phyloP scores from a whole-genome alignment of 1,140 invertebrate genomes.

The Paralvinella palmiformis region DNA sequence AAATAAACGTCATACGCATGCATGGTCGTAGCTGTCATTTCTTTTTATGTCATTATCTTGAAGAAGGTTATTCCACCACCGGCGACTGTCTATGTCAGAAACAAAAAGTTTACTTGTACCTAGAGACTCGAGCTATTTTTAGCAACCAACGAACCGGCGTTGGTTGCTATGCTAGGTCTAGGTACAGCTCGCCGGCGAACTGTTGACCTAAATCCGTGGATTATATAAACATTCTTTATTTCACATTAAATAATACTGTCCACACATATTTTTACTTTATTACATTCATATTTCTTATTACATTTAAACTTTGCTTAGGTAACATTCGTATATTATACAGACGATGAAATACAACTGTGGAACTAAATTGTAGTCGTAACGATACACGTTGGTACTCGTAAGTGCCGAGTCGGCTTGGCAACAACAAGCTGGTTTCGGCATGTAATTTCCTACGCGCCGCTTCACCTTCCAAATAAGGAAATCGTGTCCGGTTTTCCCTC shows the following conservation, averaged over 20 bases:
- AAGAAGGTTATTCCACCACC: slow-evolving; percentile 1
- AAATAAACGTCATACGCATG: background rate
- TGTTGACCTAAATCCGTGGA: too few relatives aligned
- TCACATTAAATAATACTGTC: too few relatives aligned
- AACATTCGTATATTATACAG: slow-evolving; percentile 1
- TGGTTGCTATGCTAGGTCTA: too few relatives aligned
- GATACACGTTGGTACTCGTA: background rate
- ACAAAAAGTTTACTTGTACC: too few relatives aligned
- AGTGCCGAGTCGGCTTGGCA: background rate
- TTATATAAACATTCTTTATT: too few relatives aligned
- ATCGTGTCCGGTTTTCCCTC: background rate
- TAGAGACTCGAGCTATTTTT: too few relatives aligned
- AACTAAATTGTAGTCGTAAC: background rate
- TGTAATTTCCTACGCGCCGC: slow-evolving; percentile 1
- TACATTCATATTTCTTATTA: slow-evolving; percentile 5
- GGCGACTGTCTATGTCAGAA: background rate
- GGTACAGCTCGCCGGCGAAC: too few relatives aligned
- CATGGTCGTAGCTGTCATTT: background rate
- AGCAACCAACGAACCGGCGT: too few relatives aligned
- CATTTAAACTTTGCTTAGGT: background rate
- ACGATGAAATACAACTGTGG: background rate
- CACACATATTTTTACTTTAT: background rate
- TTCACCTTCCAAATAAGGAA: background rate
- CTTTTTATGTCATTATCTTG: slow-evolving; percentile 1
- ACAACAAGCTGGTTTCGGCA: background rate